Evolutionary conservation across 2,113 vertebrate species (phyloP).

Genomic region (Siphamia tubifer): DNA sequence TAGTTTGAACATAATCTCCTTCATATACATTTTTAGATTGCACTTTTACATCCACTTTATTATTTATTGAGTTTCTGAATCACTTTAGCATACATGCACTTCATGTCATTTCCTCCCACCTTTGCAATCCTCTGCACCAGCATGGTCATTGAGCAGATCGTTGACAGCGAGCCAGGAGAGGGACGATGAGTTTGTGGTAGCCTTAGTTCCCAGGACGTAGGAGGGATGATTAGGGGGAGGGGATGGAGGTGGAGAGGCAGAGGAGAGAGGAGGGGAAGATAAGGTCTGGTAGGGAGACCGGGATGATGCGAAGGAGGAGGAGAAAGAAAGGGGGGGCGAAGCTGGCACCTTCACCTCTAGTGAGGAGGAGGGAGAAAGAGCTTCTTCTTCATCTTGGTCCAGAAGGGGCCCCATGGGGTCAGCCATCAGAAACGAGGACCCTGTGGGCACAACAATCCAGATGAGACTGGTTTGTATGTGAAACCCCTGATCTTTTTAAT

Average conservation of each 20-base stretch:
- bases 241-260: conserved; percentile 35
- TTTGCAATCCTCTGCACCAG: conserved; percentile 76
- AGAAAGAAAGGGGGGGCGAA: conserved; percentile 71
- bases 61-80: too few species aligned
- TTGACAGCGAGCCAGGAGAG: conserved; percentile 84
- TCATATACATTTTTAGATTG: too few species aligned
- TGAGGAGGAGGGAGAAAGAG: conserved; percentile 73
- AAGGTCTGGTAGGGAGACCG: conserved; percentile 48
- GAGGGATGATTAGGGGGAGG: conserved; percentile 26
- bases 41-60: too few species aligned
- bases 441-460: too few species aligned
- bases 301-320: conserved; percentile 59
- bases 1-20: too few species aligned
- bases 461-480: too few species aligned
- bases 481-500: too few species aligned
- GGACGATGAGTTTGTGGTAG: conserved; percentile 43
- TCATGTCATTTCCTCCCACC: conserved; percentile 71
- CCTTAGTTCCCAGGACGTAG: conserved; percentile 57
- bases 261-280: conserved; percentile 46
- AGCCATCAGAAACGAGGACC: conserved; percentile 93
- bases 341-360: conserved; percentile 82
- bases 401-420: conserved; percentile 89
- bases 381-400: conserved; percentile 87
- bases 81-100: not conserved
- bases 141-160: conserved; percentile 73